Percentiles rank a stretch among this genome's conserved stretches.
These are phyloP conservation scores for Pseudomugil tenellus DNA, from an alignment of 2,797 vertebrate genomes.

Conservation along the genomic window DNA sequence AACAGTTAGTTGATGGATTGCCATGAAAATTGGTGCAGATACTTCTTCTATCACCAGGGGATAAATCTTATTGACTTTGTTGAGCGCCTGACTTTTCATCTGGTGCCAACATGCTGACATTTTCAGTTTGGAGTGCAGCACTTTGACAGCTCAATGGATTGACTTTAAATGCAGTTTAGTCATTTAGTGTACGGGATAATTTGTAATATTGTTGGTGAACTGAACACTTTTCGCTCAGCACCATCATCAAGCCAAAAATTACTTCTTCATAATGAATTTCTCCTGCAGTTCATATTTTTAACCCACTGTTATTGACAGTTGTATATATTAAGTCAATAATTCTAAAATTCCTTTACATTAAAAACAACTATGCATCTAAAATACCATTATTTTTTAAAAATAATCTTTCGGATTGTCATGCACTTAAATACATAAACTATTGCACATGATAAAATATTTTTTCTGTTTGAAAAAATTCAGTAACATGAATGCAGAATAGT, in stretches of 20 bases:
- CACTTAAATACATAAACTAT: no score
- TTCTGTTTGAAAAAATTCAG: no score
- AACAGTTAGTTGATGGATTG: conserved; percentile 1
- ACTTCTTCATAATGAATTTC: no score
- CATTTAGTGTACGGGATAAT: not conserved
- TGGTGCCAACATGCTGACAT: not conserved
- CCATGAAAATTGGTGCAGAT: conserved; percentile 1
- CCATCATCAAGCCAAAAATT: not conserved
- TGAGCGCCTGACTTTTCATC: not conserved
- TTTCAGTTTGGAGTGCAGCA: not conserved
- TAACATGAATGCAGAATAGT: no score
- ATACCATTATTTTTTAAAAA: no score
- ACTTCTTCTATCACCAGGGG: conserved; percentile 1
- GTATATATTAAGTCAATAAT: no score
- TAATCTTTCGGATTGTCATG: no score
- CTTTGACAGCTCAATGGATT: not conserved
- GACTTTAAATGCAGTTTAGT: not conserved
- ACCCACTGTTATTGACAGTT: no score
- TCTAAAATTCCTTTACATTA: no score
- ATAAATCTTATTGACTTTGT: not conserved
- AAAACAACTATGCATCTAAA: no score
- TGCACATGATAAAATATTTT: no score
- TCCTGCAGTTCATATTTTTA: no score
- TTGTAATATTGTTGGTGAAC: not conserved
- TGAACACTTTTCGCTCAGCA: not conserved